Base-by-base conservation (phyloP, 2,113 vertebrate species). In the Candoia aspera region DNA sequence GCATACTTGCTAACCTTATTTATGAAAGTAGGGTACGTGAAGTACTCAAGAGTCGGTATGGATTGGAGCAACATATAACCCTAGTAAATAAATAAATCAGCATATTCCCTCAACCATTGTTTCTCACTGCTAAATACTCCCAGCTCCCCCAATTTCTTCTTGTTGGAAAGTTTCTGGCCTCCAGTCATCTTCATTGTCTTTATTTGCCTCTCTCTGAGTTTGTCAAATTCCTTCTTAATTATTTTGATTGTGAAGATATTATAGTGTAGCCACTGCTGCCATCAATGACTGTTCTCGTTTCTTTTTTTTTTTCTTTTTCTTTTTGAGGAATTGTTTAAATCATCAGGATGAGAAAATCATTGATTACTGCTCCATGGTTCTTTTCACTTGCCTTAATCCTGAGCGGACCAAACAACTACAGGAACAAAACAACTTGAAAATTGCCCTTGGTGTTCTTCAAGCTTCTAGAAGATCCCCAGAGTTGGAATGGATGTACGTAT, bases 401-500 rank as follows among this genome's bases (percentile, higher is more conserved):
- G 96, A 96, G 64, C 98, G 98, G 84, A 98, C 98, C 94, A 97
- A 96, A 49, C 97, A 98, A 29, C 92, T 99, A 0, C 95, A 98
- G 90, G 90, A 98, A 26, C 96, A 97, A 0, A 96, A 96, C 62
- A 98, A 96, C n/a, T 91, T 98, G 92, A 60, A 96, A 11, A 95
- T 99, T 86, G 97, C 98, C 0, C 96, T 98, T 53, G 96, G 88
- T 24, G 97, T 99, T 91, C 92, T 99, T 23, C 98, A 97, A 54
- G 97, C 98, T 64, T 98, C 98, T 88, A 97, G 94, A 86, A 98
- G 97, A 4, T 97, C 98, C 5, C 95, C 98, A 0, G 98, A 99
- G 4, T 95, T 98, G 0, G 99, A 99, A 90, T 99, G 99, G 99
- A 98, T 98, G 99, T 99, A 97, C 91, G 99, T 98, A 91, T 92